These are phyloP conservation scores for Megalopta genalis DNA, from an alignment of 1,140 invertebrate species.

Conservation along the genomic window DNA sequence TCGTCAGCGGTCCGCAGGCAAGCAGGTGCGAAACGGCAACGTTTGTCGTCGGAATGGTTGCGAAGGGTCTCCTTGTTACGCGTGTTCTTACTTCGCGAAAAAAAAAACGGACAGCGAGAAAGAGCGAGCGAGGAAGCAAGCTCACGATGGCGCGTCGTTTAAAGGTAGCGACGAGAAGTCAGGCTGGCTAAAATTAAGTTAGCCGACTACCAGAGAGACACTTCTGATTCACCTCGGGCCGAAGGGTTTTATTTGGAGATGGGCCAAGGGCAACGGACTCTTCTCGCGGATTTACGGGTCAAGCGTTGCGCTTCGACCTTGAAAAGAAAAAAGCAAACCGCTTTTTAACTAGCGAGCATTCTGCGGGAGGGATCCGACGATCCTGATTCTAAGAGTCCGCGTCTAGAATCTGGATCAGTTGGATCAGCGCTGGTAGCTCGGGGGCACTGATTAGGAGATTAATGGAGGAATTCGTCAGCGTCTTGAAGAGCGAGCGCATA, in stretches of 20 bases:
- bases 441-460: conserved; percentile 12
- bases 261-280: conserved; percentile 67
- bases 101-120: no score
- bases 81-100: conserved; percentile 25
- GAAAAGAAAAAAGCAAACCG: conserved; percentile 7
- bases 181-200: conserved; percentile 63
- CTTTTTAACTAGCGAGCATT: neutral
- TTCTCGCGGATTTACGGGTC: conserved; percentile 11
- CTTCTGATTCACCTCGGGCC: conserved; percentile 59
- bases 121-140: no score
- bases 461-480: conserved; percentile 27
- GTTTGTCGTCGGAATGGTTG: no score
- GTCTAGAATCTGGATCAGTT: no score
- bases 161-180: conserved; percentile 24
- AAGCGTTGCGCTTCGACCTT: conserved; percentile 42
- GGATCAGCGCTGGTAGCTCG: no score
- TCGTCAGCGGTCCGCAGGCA: no score
- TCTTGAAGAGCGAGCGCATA: conserved; percentile 8
- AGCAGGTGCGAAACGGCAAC: no score
- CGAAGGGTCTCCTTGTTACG: conserved; percentile 19
- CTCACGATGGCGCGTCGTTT: neutral
- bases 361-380: no score
- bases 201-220: conserved; percentile 51
- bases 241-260: conserved; percentile 64
- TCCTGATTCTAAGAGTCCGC: no score